Evolutionary conservation across 2,797 vertebrate genomes (phyloP).

Genomic region (Gymnopithys bicolor): DNA sequence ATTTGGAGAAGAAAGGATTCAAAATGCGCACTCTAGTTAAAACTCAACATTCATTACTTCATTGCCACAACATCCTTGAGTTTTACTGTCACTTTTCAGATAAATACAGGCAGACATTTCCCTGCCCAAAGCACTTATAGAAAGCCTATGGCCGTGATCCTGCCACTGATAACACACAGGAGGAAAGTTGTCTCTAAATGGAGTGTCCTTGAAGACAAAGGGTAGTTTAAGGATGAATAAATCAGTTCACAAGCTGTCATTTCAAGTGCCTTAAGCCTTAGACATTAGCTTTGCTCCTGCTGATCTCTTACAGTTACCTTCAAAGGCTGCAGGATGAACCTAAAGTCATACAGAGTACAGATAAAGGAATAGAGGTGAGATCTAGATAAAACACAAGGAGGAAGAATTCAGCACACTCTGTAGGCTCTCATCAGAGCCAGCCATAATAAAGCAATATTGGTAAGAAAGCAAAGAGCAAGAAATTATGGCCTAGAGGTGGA

Average conservation of each 20-base stretch:
- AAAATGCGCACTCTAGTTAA: background rate
- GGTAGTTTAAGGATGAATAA: constrained; percentile 15
- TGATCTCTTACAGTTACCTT: background rate
- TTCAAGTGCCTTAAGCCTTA: background rate
- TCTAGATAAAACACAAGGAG: background rate
- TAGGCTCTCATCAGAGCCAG: background rate
- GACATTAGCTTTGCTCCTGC: constrained; percentile 6
- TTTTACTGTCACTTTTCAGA: constrained; percentile 20
- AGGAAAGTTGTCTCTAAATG: background rate
- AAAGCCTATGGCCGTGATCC: background rate
- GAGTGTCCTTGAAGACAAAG: constrained; percentile 50
- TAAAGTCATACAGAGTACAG: background rate
- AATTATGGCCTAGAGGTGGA: background rate
- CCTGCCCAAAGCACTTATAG: background rate
- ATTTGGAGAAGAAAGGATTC: background rate
- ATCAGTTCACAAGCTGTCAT: background rate
- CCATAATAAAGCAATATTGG: background rate
- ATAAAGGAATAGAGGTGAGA: background rate
- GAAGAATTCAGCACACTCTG: background rate
- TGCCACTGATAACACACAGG: background rate
- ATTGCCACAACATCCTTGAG: background rate
- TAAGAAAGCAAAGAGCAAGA: background rate
- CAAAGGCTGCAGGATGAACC: background rate
- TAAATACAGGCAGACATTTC: constrained; percentile 18
- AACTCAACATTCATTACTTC: constrained; percentile 14